Conservation (phyloP, 1,140 invertebrate genomes). For the Ostrea denselamellosa region DNA sequence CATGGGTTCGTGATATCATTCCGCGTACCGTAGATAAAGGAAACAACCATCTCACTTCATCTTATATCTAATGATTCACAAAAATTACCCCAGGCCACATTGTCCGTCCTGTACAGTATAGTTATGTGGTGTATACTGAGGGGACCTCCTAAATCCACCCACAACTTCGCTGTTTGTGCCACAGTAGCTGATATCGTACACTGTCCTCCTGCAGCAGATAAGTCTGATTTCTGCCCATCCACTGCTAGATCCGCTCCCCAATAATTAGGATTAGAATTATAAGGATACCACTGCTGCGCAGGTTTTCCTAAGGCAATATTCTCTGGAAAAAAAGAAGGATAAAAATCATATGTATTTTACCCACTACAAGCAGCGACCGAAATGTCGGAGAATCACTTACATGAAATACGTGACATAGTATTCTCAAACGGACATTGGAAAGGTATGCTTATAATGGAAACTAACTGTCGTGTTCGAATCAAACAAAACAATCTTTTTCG, state of each 20-base stretch:
- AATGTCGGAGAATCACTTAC: no score
- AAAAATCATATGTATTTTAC: no score
- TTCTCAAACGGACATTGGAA: no score
- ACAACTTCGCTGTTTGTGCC: not conserved
- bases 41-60: no score
- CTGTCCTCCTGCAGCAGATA: slow-evolving; percentile 10
- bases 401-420: no score
- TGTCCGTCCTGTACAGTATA: not conserved
- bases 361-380: no score
- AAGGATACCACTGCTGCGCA: not conserved
- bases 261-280: not conserved
- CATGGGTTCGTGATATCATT: no score
- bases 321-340: not conserved
- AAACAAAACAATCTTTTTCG: no score
- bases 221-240: not conserved
- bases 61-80: no score
- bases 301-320: not conserved
- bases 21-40: no score
- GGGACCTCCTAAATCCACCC: not conserved
- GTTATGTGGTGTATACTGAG: not conserved
- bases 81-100: not conserved
- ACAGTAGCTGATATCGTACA: not conserved
- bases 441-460: no score
- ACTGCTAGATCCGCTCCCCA: not conserved
- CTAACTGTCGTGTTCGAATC: no score